A percentile compares a stretch with the other conserved stretches of the same genome.
phyloP scores from a whole-genome alignment of 2,888 invertebrate species.

The Heliconius cydno region DNA sequence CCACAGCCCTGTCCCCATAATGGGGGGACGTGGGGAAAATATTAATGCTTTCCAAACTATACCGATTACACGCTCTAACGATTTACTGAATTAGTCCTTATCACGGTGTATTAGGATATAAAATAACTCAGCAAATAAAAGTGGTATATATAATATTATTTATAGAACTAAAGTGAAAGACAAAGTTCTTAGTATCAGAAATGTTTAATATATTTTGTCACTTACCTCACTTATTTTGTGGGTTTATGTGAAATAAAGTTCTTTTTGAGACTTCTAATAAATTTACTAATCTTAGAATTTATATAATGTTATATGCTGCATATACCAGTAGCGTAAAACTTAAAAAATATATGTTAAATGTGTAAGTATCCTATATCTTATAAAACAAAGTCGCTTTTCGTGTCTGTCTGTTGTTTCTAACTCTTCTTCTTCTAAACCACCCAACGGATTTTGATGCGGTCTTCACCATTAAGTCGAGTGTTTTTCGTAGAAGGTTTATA shows the following conservation, averaged over 20 bases:
- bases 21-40: constrained; percentile 46
- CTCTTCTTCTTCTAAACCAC: too few species aligned
- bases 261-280: background rate
- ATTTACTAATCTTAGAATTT: background rate
- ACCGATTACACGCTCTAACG: constrained; percentile 30
- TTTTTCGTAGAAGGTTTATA: too few species aligned
- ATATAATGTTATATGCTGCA: too few species aligned
- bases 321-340: too few species aligned
- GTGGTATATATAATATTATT: constrained; percentile 1
- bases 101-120: background rate
- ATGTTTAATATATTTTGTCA: constrained; percentile 36
- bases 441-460: too few species aligned
- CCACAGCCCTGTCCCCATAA: constrained; percentile 41
- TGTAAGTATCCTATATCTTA: too few species aligned
- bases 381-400: too few species aligned
- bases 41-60: constrained; percentile 39
- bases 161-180: constrained; percentile 9
- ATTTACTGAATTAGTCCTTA: constrained; percentile 23
- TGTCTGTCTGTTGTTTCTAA: too few species aligned
- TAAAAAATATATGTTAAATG: too few species aligned
- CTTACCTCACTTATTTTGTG: constrained; percentile 33
- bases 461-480: too few species aligned
- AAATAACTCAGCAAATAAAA: background rate
- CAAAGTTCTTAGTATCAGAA: constrained; percentile 32
- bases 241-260: constrained; percentile 12